Conservation (phyloP, 2,113 vertebrate species). For the Cisticola juncidis region DNA sequence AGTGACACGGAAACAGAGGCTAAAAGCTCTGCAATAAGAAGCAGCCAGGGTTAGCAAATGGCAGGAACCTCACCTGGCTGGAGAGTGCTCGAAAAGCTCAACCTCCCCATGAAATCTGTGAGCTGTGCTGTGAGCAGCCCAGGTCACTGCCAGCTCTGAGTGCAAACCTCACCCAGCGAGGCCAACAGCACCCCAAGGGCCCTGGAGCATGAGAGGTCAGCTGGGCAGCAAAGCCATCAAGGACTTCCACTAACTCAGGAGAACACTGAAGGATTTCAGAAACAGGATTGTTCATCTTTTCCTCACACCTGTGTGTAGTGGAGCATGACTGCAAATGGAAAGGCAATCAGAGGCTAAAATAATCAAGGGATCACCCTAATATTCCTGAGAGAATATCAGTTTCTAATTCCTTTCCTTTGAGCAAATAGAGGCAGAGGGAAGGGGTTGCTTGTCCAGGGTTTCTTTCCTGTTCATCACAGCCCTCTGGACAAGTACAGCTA, state of each 20-base stretch:
- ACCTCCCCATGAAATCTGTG: rapidly evolving
- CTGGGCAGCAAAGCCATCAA: not conserved
- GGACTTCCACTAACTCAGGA: not conserved
- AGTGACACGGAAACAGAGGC: not conserved
- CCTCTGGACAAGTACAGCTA: not conserved
- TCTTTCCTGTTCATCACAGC: not conserved
- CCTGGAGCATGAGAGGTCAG: not conserved
- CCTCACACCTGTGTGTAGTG: not conserved
- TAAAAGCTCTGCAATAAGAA: conserved; percentile 26
- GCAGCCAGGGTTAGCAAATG: not conserved
- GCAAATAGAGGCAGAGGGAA: not conserved
- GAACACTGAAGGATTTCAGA: not conserved
- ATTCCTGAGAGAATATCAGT: not conserved
- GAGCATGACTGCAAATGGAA: not conserved
- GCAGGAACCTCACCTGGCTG: rapidly evolving
- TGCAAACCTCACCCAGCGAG: not conserved
- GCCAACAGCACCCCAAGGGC: not conserved
- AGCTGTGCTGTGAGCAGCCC: not conserved
- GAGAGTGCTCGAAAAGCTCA: not conserved
- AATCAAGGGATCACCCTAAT: not conserved
- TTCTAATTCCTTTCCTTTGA: not conserved
- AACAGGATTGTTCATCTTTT: not conserved
- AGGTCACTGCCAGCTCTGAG: not conserved
- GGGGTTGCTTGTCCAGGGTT: not conserved
- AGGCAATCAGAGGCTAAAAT: not conserved